These are phyloP conservation scores for Petrolisthes cinctipes DNA, from an alignment of 2,888 invertebrate genomes.

Conservation along the genomic window DNA sequence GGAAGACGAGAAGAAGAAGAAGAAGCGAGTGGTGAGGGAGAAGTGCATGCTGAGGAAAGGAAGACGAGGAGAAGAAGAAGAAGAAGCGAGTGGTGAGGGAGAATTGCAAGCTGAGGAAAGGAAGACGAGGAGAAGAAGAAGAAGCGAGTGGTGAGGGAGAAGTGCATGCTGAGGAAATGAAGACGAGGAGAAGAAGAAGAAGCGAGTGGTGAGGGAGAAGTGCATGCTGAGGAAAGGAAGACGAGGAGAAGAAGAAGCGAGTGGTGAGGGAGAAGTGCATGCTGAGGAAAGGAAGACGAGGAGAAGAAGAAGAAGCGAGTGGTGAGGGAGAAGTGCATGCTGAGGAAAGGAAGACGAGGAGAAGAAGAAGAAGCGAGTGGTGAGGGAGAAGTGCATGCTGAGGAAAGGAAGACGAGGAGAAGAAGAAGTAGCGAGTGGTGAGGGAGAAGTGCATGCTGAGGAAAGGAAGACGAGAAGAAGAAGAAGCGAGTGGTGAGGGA, in stretches of 20 bases:
- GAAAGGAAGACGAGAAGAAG: too few species aligned
- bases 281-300: neutral
- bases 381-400: too few species aligned
- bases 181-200: too few species aligned
- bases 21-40: neutral
- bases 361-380: too few species aligned
- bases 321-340: too few species aligned
- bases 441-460: too few species aligned
- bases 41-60: neutral
- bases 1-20: neutral
- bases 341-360: too few species aligned
- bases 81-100: neutral
- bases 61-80: too few species aligned
- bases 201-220: neutral
- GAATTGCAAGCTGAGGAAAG: neutral
- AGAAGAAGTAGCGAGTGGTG: too few species aligned
- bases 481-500: too few species aligned
- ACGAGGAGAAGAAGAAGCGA: neutral
- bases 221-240: neutral
- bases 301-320: too few species aligned
- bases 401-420: too few species aligned
- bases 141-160: neutral
- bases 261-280: neutral
- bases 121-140: constrained; percentile 1
- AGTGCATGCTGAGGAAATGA: neutral